phyloP scores from a whole-genome alignment of 2,797 vertebrate genomes.

The Leuciscus waleckii region DNA sequence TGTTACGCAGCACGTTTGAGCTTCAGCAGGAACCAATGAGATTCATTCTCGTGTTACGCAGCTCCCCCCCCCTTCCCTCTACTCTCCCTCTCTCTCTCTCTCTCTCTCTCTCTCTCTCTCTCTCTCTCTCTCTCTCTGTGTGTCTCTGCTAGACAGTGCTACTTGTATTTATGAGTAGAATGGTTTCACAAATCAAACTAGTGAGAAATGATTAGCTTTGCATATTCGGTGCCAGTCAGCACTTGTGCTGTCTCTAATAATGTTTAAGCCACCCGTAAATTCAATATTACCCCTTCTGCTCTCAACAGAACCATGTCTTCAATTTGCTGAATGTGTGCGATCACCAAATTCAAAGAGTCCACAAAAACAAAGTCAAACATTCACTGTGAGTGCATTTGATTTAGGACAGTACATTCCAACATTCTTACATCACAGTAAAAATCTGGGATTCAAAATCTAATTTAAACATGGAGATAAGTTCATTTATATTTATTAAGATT shows the following conservation, averaged over 20 bases:
- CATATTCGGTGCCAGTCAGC: slow-evolving; percentile 61
- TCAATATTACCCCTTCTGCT: slow-evolving; percentile 31
- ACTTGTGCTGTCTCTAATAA: slow-evolving; percentile 30
- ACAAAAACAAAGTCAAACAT: slow-evolving; percentile 23
- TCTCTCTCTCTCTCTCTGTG: neutral
- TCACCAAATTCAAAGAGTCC: slow-evolving; percentile 5
- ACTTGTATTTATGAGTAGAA: slow-evolving; percentile 68
- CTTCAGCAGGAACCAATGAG: too few species aligned
- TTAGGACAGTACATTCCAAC: neutral
- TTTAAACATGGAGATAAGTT: neutral
- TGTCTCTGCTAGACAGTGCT: neutral
- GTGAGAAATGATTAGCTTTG: slow-evolving; percentile 66
- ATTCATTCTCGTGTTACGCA: too few species aligned
- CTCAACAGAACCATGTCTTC: slow-evolving; percentile 8
- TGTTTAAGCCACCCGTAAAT: slow-evolving; percentile 38
- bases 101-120: neutral
- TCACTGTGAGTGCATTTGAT: neutral
- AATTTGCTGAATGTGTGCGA: slow-evolving; percentile 17
- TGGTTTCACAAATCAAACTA: slow-evolving; percentile 66
- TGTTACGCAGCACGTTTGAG: too few species aligned
- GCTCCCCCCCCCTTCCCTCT: too few species aligned
- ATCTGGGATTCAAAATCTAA: neutral
- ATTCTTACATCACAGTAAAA: neutral
- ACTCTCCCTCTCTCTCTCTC: neutral
- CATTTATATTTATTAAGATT: neutral